These are phyloP conservation scores for Myotis yumanensis DNA, from an alignment of 2,113 vertebrate species.

Conservation along the genomic window DNA sequence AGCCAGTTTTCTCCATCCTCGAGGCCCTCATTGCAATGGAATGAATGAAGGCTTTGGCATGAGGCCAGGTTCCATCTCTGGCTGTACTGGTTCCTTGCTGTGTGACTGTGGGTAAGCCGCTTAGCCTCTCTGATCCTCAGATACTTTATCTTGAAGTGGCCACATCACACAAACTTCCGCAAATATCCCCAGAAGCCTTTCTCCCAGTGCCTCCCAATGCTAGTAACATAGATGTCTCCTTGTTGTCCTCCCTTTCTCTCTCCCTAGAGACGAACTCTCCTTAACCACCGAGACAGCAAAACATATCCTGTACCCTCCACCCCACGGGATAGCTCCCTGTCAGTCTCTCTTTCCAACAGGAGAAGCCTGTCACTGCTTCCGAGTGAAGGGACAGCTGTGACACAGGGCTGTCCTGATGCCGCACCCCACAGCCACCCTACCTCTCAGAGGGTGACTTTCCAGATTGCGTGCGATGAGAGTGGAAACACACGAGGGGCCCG, in stretches of 20 bases:
- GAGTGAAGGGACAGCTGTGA: not conserved
- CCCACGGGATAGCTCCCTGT: not conserved
- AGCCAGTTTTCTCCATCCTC: not conserved
- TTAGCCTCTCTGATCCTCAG: not conserved
- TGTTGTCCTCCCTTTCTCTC: not conserved
- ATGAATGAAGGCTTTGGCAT: not conserved
- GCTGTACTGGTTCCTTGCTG: not conserved
- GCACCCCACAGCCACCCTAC: not conserved
- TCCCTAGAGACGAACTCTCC: not conserved
- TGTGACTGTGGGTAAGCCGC: not conserved
- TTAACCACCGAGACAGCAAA: not conserved
- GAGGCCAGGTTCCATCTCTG: not conserved
- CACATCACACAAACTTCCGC: not conserved
- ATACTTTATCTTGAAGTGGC: not conserved
- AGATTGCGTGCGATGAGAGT: not conserved
- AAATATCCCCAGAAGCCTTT: not conserved
- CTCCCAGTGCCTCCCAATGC: not conserved
- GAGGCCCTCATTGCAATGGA: fast-evolving
- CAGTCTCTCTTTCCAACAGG: not conserved
- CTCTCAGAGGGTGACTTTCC: not conserved
- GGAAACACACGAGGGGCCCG: not conserved
- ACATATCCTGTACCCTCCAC: not conserved
- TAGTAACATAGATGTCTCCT: not conserved
- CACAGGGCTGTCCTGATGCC: not conserved
- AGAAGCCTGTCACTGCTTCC: not conserved